phyloP scores from a whole-genome alignment of 1,140 invertebrate genomes.

The Scylla paramamosain region DNA sequence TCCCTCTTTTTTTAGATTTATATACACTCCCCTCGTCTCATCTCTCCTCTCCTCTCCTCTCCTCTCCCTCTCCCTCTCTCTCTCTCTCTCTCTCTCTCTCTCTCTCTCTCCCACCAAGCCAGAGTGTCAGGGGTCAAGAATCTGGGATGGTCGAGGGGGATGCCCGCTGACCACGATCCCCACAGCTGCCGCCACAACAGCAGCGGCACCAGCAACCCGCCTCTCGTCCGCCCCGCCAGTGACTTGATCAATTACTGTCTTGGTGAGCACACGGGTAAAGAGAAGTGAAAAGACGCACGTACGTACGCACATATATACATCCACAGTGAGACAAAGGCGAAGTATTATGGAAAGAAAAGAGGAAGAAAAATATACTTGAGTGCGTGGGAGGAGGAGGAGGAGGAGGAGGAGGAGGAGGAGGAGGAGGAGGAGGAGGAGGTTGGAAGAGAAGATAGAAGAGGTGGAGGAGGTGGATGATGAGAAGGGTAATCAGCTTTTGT shows the following conservation, averaged over 20 bases:
- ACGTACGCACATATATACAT: not conserved
- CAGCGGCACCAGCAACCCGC: not conserved
- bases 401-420: too few species aligned
- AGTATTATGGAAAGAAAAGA: not conserved
- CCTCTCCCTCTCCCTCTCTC: not conserved
- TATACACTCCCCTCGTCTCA: too few species aligned
- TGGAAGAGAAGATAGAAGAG: not conserved
- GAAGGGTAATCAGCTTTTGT: not conserved
- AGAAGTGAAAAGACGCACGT: not conserved
- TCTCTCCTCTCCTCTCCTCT: too few species aligned
- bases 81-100: not conserved
- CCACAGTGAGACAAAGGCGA: not conserved
- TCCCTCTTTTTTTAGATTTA: too few species aligned
- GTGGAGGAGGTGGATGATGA: not conserved
- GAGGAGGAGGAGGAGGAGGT: too few species aligned
- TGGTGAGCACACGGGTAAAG: not conserved
- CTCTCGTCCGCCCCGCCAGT: not conserved
- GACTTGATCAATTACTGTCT: not conserved
- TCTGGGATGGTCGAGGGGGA: not conserved
- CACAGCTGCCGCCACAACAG: not conserved
- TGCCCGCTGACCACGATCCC: not conserved
- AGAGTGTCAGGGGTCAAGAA: conserved; percentile 18
- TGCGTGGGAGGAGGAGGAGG: too few species aligned
- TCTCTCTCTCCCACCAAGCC: not conserved
- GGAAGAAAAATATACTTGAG: not conserved